phyloP scores from a whole-genome alignment of 2,888 invertebrate species.

The Carpatolechia fugitivella region DNA sequence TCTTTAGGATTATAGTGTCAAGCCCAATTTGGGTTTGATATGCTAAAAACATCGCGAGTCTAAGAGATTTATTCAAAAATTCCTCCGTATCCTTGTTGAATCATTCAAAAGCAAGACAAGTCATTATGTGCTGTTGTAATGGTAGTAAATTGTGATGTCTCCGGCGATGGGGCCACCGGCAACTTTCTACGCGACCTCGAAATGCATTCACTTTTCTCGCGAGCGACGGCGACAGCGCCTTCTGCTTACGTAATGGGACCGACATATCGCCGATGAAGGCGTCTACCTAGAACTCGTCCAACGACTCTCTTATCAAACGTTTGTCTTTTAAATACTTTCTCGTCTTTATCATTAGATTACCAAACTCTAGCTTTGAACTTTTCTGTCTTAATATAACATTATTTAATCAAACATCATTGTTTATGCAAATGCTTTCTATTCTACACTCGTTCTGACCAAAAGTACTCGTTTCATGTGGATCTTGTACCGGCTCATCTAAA shows the following conservation, averaged over 20 bases:
- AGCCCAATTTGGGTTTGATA: constrained; percentile 33
- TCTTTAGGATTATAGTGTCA: constrained; percentile 40
- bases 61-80: constrained; percentile 27
- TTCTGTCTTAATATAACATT: background rate
- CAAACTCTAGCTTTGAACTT: background rate
- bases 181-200: constrained; percentile 79
- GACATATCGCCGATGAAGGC: constrained; percentile 47
- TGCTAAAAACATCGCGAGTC: constrained; percentile 8
- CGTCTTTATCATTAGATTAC: background rate
- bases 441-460: background rate
- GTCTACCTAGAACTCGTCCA: constrained; percentile 37
- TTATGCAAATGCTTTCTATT: constrained; percentile 26
- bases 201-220: constrained; percentile 78
- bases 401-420: constrained; percentile 21
- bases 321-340: constrained; percentile 35
- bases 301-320: constrained; percentile 36
- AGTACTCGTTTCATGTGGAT: background rate
- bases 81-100: constrained; percentile 28
- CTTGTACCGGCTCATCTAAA: background rate
- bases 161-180: constrained; percentile 44
- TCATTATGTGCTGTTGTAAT: constrained; percentile 16
- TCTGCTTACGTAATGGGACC: constrained; percentile 75
- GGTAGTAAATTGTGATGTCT: constrained; percentile 28
- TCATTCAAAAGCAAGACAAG: constrained; percentile 25
- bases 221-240: constrained; percentile 40